Evolutionary conservation across 1,140 invertebrate species (phyloP).

Genomic region (Myzus persicae): DNA sequence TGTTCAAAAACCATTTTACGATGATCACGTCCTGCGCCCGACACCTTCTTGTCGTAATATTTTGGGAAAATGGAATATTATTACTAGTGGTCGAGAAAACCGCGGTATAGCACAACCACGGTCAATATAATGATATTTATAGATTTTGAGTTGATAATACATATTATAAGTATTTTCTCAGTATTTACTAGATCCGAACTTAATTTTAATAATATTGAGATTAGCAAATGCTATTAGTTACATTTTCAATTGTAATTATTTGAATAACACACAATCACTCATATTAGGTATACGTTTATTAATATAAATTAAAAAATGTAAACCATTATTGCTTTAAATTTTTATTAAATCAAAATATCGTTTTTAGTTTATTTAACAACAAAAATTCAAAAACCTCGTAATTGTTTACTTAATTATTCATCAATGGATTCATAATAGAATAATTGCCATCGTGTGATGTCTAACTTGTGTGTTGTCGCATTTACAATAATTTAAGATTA

Average conservation of each 20-base stretch:
- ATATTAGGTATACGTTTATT: too few relatives aligned
- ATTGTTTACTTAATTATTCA: not conserved
- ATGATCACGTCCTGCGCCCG: not conserved
- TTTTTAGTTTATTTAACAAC: not conserved
- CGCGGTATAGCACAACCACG: too few relatives aligned
- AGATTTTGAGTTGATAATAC: too few relatives aligned
- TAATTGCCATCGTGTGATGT: too few relatives aligned
- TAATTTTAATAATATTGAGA: not conserved
- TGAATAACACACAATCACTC: not conserved
- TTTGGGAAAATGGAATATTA: not conserved
- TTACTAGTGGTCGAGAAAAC: not conserved
- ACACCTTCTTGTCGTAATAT: not conserved
- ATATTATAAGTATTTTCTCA: not conserved
- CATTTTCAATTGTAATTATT: not conserved
- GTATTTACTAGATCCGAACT: not conserved
- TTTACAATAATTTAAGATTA: not conserved
- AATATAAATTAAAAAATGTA: too few relatives aligned
- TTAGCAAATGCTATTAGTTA: not conserved
- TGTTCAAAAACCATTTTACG: not conserved
- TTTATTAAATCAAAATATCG: not conserved
- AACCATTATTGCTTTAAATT: not conserved
- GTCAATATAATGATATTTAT: not conserved
- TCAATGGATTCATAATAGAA: not conserved
- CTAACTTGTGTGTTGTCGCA: not conserved
- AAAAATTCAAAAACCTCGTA: not conserved